Evolutionary conservation across 2,797 vertebrate genomes (phyloP).

Genomic region (Poecilia gillii): DNA sequence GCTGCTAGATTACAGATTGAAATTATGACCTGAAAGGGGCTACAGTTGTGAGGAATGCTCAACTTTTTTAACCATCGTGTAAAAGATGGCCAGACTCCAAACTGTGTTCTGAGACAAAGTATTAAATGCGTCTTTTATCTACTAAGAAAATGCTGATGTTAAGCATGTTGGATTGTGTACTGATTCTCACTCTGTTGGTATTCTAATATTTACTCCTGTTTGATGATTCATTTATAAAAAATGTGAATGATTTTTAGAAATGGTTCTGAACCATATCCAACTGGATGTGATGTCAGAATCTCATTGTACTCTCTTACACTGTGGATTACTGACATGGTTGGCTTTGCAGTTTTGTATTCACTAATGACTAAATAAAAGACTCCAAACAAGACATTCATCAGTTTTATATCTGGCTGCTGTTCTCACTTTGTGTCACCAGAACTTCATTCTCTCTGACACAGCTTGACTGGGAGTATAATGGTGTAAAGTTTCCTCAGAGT

Average conservation of each 20-base stretch:
- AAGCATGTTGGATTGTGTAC: not conserved
- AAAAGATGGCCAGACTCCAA: not conserved
- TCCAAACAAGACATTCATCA: not conserved
- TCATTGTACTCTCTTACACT: not conserved
- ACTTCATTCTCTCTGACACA: not conserved
- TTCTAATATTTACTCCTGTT: not conserved
- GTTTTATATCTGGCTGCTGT: not conserved
- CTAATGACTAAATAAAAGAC: conserved; percentile 3
- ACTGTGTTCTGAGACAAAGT: not conserved
- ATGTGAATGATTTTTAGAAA: not conserved
- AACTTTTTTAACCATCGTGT: not conserved
- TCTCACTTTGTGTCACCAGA: not conserved
- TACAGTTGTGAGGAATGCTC: not conserved
- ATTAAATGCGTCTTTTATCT: not conserved
- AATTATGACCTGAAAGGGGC: not conserved
- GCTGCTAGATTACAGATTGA: not conserved
- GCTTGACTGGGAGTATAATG: not conserved
- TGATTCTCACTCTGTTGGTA: not conserved
- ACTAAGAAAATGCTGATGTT: not conserved
- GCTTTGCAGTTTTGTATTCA: not conserved
- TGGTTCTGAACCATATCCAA: not conserved
- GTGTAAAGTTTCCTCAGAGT: not conserved
- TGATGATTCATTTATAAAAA: not conserved
- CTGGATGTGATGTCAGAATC: not conserved
- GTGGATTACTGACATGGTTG: not conserved